Base-by-base conservation (phyloP, 1,140 invertebrate genomes). In the Caerostris extrusa region DNA sequence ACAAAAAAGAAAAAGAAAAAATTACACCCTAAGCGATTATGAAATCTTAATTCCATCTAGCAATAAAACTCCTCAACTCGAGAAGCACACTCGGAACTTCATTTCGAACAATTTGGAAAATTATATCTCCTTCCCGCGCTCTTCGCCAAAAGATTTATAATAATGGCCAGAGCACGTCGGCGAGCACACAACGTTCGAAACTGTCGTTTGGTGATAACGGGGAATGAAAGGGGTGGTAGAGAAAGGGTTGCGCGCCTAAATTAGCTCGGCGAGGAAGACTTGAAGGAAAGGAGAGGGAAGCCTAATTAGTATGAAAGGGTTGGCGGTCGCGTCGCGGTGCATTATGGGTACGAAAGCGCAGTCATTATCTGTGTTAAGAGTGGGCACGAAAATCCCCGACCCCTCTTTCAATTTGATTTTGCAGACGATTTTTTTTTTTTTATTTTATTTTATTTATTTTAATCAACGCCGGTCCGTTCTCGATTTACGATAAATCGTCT, bases 291-390 rank as follows among this genome's bases (percentile, higher is more conserved):
- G 12, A 19, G 56, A 53, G n/a, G 50, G 17, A 60, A 69, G 90
- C 71, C 83, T 93, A 93, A 93, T 93, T 93, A 93, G 91, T 77
- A 93, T 93, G 83, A 93, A 93, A 93, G 91, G 91, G 91, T 93
- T 93, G 61, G 91, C 61, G 91, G 91, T 87, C 64, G 82, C 81
- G 83, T 87, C 82, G 91, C 82, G 91, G 83, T 87, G 91, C 82
- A 93, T 87, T 87, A 86, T 93, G 91, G 83, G 64, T 71, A 83
- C 81, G 60, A 81, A 50, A 64, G 34, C 90, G 50, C 12, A 19
- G 91, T 60, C 81, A 93, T 93, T 93, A 93, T 87, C 34, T 34
- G 56, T 87, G 82, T 87, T 86, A 87, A 87, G 50, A 64, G 50
- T 83, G 17, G 71, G 58, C 7, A 8, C n/a, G 34, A 34, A 34